These are phyloP conservation scores for Drosophila testacea DNA, from an alignment of 2,888 invertebrate species.

Conservation along the genomic window DNA sequence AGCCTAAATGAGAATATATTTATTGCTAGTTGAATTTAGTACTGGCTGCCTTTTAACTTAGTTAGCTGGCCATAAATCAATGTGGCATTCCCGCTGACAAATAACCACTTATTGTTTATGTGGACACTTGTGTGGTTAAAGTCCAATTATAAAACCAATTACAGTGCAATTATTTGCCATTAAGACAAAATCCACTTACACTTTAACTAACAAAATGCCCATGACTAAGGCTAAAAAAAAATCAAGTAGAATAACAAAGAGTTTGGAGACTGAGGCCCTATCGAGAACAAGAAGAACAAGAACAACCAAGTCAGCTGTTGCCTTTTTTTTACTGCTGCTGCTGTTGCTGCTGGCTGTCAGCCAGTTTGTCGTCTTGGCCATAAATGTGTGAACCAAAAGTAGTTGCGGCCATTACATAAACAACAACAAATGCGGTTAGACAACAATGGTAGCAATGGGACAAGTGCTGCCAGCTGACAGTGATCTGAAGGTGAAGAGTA, in stretches of 20 bases:
- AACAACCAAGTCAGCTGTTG: constrained; percentile 28
- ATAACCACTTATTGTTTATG: constrained; percentile 1
- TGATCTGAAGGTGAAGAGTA: constrained; percentile 58
- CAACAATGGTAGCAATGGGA: constrained; percentile 14
- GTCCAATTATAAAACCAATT: constrained; percentile 64
- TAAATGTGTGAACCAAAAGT: constrained; percentile 63
- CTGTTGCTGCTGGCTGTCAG: no score
- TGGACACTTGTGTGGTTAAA: constrained; percentile 21
- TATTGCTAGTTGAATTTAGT: no score
- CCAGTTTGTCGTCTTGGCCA: constrained; percentile 5
- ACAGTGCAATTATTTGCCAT: constrained; percentile 70
- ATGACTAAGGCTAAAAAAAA: constrained; percentile 50
- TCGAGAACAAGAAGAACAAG: constrained; percentile 25
- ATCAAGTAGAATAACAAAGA: constrained; percentile 4
- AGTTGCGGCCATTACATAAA: constrained; percentile 62
- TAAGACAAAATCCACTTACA: constrained; percentile 48
- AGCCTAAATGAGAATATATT: no score
- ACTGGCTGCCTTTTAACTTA: not conserved
- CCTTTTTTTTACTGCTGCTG: constrained; percentile 4
- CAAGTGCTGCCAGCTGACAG: constrained; percentile 63
- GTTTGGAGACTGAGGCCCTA: not conserved
- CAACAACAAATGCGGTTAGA: constrained; percentile 27
- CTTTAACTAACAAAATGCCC: constrained; percentile 26
- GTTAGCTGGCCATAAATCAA: constrained; percentile 5
- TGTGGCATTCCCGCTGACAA: constrained; percentile 10